Conservation (phyloP, 2,797 vertebrate genomes). For the Rhinophrynus dorsalis region DNA sequence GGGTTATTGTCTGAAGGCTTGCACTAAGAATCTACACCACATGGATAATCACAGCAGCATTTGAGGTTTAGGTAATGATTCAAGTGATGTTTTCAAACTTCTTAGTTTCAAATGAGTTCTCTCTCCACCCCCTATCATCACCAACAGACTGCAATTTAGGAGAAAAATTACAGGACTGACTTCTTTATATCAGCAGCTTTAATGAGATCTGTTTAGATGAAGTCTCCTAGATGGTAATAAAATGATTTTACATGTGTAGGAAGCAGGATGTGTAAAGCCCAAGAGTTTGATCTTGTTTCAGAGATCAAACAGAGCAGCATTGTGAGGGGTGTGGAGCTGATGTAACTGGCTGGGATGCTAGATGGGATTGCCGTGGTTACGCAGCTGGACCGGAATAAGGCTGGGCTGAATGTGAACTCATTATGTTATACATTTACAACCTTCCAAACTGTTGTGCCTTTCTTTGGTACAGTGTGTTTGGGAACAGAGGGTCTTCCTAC, state of each 20-base stretch:
- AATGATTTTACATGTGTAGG: constrained; percentile 75
- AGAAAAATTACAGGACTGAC: constrained; percentile 49
- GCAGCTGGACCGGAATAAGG: constrained; percentile 79
- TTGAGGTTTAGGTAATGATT: background rate
- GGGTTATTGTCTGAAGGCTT: background rate
- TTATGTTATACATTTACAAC: constrained; percentile 81
- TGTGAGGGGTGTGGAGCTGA: constrained; percentile 75
- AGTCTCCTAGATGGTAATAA: constrained; percentile 70
- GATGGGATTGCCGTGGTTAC: constrained; percentile 74
- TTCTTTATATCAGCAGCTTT: constrained; percentile 60
- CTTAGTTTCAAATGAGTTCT: background rate
- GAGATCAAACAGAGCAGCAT: constrained; percentile 77
- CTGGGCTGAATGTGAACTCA: constrained; percentile 75
- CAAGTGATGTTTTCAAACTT: constrained; percentile 6
- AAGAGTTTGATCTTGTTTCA: constrained; percentile 76
- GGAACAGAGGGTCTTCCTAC: constrained; percentile 1
- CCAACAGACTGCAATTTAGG: constrained; percentile 2
- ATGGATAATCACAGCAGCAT: background rate
- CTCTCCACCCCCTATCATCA: background rate
- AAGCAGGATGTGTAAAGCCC: constrained; percentile 76
- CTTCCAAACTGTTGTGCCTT: constrained; percentile 67
- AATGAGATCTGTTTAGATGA: constrained; percentile 61
- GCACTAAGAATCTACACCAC: background rate
- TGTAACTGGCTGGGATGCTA: constrained; percentile 75
- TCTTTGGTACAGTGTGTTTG: constrained; percentile 43